Conservation (phyloP, 2,797 vertebrate species). For the Botia almorhae region DNA sequence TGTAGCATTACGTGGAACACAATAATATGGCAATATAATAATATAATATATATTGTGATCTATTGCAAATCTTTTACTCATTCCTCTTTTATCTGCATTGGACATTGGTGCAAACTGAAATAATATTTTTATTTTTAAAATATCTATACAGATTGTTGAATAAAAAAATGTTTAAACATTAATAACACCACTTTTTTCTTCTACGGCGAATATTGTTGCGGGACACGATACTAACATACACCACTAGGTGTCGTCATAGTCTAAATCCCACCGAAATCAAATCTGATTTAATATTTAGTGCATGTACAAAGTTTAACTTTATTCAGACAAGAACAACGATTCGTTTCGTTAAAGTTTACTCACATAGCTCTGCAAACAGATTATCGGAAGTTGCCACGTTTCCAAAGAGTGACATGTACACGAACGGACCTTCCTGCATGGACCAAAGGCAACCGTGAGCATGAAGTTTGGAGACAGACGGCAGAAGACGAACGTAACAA, state of each 20-base stretch:
- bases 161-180: too few relatives aligned
- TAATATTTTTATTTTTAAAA: neutral
- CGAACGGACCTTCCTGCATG: slow-evolving; percentile 82
- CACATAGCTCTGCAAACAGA: slow-evolving; percentile 82
- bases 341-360: slow-evolving; percentile 64
- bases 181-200: too few relatives aligned
- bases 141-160: neutral
- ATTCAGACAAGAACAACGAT: neutral
- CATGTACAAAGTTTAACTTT: neutral
- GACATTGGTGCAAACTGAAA: too few relatives aligned
- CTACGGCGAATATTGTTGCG: too few relatives aligned
- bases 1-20: too few relatives aligned
- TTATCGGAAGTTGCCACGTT: slow-evolving; percentile 79
- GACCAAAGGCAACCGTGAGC: neutral
- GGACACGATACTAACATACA: neutral
- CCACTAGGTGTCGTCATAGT: slow-evolving; percentile 49
- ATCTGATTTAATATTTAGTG: too few relatives aligned
- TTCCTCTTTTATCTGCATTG: too few relatives aligned
- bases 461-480: too few relatives aligned
- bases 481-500: neutral
- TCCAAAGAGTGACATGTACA: slow-evolving; percentile 82
- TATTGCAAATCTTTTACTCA: too few relatives aligned
- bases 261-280: neutral
- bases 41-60: too few relatives aligned
- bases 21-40: too few relatives aligned